Conservation (phyloP, 2,888 invertebrate genomes). For the Brachypterus glaber region DNA sequence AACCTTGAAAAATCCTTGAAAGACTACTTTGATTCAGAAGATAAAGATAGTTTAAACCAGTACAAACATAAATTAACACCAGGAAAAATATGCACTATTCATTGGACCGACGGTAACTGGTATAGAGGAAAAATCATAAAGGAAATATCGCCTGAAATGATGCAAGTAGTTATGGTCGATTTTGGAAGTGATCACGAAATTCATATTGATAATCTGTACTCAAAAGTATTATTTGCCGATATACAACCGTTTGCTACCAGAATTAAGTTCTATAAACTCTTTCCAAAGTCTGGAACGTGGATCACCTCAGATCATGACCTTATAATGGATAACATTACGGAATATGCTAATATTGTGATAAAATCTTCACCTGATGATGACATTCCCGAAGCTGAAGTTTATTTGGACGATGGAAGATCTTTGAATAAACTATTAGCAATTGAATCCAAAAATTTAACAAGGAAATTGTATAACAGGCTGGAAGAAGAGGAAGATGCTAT, state of each 20-base stretch:
- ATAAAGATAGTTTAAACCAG: constrained; percentile 28
- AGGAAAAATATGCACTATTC: constrained; percentile 60
- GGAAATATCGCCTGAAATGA: constrained; percentile 25
- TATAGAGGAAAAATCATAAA: constrained; percentile 58
- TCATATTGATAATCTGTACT: constrained; percentile 47
- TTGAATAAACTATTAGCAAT: constrained; percentile 30
- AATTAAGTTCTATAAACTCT: constrained; percentile 48
- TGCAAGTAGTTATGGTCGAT: constrained; percentile 64
- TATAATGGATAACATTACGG: constrained; percentile 51
- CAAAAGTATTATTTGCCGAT: constrained; percentile 52
- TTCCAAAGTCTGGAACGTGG: constrained; percentile 46
- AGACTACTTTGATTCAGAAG: constrained; percentile 22
- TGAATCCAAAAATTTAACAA: constrained; percentile 38
- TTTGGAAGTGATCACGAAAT: constrained; percentile 71
- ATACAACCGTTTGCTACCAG: constrained; percentile 58
- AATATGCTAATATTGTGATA: constrained; percentile 39
- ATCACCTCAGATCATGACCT: constrained; percentile 48
- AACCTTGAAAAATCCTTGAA: constrained; percentile 30
- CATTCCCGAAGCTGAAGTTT: constrained; percentile 27
- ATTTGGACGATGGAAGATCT: constrained; percentile 19
- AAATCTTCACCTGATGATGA: constrained; percentile 28
- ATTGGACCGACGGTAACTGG: constrained; percentile 58
- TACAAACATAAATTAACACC: constrained; percentile 28
- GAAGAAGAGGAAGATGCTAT: constrained; percentile 15
- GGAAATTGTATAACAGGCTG: constrained; percentile 21